These are phyloP conservation scores for Sarcophaga caerulescens DNA, from an alignment of 2,888 invertebrate genomes.

Conservation along the genomic window DNA sequence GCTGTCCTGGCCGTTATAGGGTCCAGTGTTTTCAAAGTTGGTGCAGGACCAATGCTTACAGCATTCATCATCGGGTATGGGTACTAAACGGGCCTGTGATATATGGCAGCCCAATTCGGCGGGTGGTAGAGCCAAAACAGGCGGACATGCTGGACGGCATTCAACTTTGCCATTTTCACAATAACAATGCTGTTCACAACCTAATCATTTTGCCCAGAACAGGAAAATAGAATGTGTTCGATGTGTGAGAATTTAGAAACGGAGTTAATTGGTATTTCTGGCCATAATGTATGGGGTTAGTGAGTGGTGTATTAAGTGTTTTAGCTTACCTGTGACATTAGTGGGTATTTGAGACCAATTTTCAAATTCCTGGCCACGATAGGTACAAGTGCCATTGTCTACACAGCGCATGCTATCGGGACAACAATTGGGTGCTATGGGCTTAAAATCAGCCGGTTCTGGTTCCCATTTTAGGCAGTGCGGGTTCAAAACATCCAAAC, in stretches of 20 bases:
- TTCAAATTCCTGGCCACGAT: constrained; percentile 84
- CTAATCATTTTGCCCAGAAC: constrained; percentile 75
- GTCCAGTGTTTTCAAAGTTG: constrained; percentile 74
- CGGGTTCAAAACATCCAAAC: constrained; percentile 91
- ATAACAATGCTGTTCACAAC: constrained; percentile 92
- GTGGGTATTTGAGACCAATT: constrained; percentile 93
- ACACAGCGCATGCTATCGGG: constrained; percentile 89
- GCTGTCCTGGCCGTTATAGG: constrained; percentile 51
- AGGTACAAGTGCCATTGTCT: constrained; percentile 91
- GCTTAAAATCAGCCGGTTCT: constrained; percentile 86
- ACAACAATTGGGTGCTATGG: constrained; percentile 90
- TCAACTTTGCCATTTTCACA: constrained; percentile 94
- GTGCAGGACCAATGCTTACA: constrained; percentile 90
- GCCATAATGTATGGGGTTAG: constrained; percentile 10
- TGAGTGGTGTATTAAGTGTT: constrained; percentile 13
- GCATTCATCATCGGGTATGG: constrained; percentile 89
- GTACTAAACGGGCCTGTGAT: constrained; percentile 84
- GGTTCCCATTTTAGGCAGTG: constrained; percentile 94
- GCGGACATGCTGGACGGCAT: constrained; percentile 91
- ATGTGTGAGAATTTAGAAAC: constrained; percentile 21
- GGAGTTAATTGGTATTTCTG: constrained; percentile 38
- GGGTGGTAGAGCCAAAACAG: constrained; percentile 89
- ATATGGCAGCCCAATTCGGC: constrained; percentile 87
- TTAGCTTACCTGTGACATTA: constrained; percentile 84
- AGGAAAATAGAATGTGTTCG: constrained; percentile 9